Evolutionary conservation across 92 coral and sea anemone species (phyloP), one percentile per base, ranked within the genome.

Genomic region (Hydrozoanthus gracilis): DNA sequence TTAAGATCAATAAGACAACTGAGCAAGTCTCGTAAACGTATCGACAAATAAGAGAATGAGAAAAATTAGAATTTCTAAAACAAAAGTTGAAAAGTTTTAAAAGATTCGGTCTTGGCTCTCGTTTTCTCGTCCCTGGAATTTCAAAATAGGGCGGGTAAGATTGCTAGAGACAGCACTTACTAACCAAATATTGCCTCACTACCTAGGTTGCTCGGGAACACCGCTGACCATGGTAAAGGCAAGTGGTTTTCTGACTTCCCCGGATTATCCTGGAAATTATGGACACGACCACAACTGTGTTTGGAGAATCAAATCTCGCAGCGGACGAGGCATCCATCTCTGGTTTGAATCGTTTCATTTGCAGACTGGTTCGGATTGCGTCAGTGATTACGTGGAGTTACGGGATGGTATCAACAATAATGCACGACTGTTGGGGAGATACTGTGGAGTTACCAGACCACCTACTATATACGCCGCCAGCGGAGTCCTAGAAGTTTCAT

Each of bases 311-410:
- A 74, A 39, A 14, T 39, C 45, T 48, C 9, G 44, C 6, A 74
- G 79, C 14, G 79, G 79, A 48, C 48, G 9, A 51, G 15, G 79
- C 39, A 9, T 74, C 79, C 61, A 74, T 20, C 47, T 74, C 6
- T 74, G 79, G 79, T 74, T 74, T 8, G 79, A 74, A 18, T 6
- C 50, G 46, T 74, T 74, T 17, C 79, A 74, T 17, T 74, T 74
- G 61, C 79, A 74, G 79, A 74, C 79, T 74, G 61, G 56, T 49
- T 74, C 79, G 4, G 55, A 74, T 17, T 74, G 79, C 79, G 14
- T 27, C 11, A 16, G 9, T 47, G 79, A 74, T 17, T 74, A 74
- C 55, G 44, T 74, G 44, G 79, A 74, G 47, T 3, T 74, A 17
- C 60, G 79, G 11, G 39, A 74, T 50, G 79, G 79, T 14, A 27